A percentile compares a stretch with the other conserved stretches of the same genome.
Evolutionary conservation across 2,888 invertebrate species (phyloP).

Genomic region (Vesta saturnalis): DNA sequence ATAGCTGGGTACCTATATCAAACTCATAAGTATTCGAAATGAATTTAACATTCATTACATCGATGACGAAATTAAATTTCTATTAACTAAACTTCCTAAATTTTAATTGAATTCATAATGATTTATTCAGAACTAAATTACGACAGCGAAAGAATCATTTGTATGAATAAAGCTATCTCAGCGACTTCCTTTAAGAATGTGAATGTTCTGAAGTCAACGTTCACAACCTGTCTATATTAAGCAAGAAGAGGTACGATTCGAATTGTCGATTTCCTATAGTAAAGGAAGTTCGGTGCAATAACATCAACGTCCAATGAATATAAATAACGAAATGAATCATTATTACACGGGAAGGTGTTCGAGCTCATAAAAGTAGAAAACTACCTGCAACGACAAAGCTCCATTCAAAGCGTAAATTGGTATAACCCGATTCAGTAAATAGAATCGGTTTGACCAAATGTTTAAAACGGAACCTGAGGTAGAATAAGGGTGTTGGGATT

Average conservation of each 20-base stretch:
- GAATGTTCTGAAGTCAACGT: neutral
- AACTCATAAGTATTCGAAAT: neutral
- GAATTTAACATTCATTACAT: neutral
- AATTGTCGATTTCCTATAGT: neutral
- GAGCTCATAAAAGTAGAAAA: slow-evolving; percentile 12
- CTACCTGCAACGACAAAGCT: slow-evolving; percentile 24
- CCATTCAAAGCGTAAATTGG: slow-evolving; percentile 33
- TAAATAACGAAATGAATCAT: slow-evolving; percentile 1
- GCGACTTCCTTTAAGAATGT: neutral
- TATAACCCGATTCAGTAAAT: slow-evolving; percentile 32
- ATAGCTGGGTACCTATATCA: neutral
- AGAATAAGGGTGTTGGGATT: slow-evolving; percentile 42
- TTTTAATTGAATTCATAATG: neutral
- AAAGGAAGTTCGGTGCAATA: neutral
- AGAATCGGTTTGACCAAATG: slow-evolving; percentile 35
- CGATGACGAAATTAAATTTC: neutral
- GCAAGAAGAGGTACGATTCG: neutral
- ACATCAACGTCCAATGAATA: no score
- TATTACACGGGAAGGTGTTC: neutral
- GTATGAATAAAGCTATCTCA: neutral
- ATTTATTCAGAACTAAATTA: neutral
- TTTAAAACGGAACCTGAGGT: slow-evolving; percentile 32
- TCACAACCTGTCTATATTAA: neutral
- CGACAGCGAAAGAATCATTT: neutral
- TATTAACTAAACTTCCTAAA: neutral